Percentiles rank a stretch among this genome's conserved stretches.
phyloP scores from a whole-genome alignment of 2,888 invertebrate genomes.

The Tachystola acroxantha region DNA sequence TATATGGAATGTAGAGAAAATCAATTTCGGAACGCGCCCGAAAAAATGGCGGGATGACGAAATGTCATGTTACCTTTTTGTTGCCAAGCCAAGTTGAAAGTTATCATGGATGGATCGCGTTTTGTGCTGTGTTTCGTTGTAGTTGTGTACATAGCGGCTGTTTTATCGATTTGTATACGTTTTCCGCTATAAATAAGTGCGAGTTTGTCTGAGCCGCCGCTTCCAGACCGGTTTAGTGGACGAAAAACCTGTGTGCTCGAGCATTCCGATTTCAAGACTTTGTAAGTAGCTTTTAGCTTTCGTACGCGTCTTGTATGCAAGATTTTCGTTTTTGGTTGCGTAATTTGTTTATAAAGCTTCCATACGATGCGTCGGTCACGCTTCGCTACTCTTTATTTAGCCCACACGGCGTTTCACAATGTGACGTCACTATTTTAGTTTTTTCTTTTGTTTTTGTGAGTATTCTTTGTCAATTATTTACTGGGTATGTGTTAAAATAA shows the following conservation, averaged over 20 bases:
- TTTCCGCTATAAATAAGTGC: constrained; percentile 66
- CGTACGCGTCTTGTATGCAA: constrained; percentile 33
- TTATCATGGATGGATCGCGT: constrained; percentile 26
- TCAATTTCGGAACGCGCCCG: constrained; percentile 24
- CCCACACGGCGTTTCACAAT: constrained; percentile 15
- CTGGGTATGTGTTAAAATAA: too few species aligned
- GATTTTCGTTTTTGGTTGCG: constrained; percentile 41
- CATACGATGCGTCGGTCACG: constrained; percentile 25
- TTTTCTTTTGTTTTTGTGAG: constrained; percentile 10
- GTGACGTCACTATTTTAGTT: constrained; percentile 33
- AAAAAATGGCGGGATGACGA: constrained; percentile 45
- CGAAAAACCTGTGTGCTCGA: constrained; percentile 53
- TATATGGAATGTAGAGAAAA: neutral
- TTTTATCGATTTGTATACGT: constrained; percentile 73
- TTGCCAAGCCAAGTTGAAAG: constrained; percentile 25
- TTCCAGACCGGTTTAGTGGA: constrained; percentile 61
- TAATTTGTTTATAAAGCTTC: constrained; percentile 37
- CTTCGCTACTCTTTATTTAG: constrained; percentile 23
- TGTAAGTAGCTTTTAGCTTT: constrained; percentile 21
- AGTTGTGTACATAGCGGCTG: constrained; percentile 33
- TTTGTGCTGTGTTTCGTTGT: constrained; percentile 28
- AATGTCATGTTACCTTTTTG: constrained; percentile 20
- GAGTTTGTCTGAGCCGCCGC: constrained; percentile 60
- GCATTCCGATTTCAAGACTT: constrained; percentile 45
- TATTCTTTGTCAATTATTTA: too few species aligned